Percentiles rank a stretch among this genome's conserved stretches.
phyloP scores from a whole-genome alignment of 2,113 vertebrate species.

The Daubentonia madagascariensis region DNA sequence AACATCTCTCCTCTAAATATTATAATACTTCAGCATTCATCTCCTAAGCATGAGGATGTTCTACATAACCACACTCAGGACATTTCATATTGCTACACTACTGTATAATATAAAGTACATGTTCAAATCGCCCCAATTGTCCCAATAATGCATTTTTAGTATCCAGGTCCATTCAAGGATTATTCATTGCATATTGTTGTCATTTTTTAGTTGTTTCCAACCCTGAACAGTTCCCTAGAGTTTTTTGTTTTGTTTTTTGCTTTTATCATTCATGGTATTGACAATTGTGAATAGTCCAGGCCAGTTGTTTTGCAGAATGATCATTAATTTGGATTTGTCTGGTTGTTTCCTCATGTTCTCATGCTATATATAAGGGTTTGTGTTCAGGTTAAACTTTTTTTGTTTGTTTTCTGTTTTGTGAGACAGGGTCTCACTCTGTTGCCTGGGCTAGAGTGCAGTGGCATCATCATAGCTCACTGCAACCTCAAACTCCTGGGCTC shows the following conservation, averaged over 20 bases:
- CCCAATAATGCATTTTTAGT: not conserved
- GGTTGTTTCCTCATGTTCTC: not conserved
- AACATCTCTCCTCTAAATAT: not conserved
- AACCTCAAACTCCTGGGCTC: too few species aligned
- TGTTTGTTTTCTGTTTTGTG: too few species aligned
- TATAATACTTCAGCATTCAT: not conserved
- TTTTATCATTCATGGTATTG: not conserved
- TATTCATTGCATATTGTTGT: not conserved
- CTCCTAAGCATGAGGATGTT: not conserved
- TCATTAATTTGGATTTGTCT: not conserved
- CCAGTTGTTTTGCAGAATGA: not conserved
- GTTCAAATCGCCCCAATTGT: not conserved
- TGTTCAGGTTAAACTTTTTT: not conserved
- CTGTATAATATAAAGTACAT: not conserved
- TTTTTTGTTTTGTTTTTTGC: not conserved
- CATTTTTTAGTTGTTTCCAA: not conserved
- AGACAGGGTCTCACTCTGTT: too few species aligned
- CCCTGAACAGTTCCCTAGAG: not conserved
- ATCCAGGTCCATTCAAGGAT: not conserved
- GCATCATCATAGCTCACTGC: too few species aligned
- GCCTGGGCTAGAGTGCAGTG: too few species aligned
- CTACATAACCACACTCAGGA: not conserved
- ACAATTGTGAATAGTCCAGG: not conserved
- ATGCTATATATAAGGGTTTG: not conserved
- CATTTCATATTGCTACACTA: not conserved